Conservation (phyloP, 2,888 invertebrate species). For the Microctonus aethiopoides region DNA sequence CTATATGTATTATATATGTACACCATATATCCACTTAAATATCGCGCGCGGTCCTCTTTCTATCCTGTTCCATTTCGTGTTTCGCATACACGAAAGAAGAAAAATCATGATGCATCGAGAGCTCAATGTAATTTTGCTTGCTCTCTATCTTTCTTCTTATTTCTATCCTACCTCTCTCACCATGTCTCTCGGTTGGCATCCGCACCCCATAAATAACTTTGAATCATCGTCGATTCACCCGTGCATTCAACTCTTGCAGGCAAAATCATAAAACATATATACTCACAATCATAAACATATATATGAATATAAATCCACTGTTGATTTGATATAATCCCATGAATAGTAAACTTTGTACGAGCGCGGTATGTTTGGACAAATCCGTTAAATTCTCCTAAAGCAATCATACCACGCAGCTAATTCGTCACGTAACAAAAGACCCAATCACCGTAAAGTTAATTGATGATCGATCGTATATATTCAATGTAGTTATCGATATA, state of each 20-base stretch:
- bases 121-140: constrained; percentile 15
- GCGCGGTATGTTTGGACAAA: constrained; percentile 11
- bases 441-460: neutral
- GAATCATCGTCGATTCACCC: constrained; percentile 55
- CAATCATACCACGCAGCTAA: constrained; percentile 3
- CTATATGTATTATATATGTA: no score
- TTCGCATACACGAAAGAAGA: constrained; percentile 31
- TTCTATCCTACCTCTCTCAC: constrained; percentile 32
- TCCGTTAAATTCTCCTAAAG: constrained; percentile 1
- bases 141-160: neutral
- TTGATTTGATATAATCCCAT: neutral
- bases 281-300: neutral
- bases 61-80: constrained; percentile 42
- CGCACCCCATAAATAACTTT: constrained; percentile 61
- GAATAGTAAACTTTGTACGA: constrained; percentile 26
- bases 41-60: constrained; percentile 31
- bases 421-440: constrained; percentile 26
- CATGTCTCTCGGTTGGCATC: constrained; percentile 32
- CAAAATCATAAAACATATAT: constrained; percentile 16
- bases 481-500: no score
- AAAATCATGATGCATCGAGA: constrained; percentile 25
- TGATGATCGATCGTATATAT: neutral
- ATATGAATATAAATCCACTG: constrained; percentile 10
- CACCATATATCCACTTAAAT: neutral
- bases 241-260: constrained; percentile 13